Evolutionary conservation across 2,113 vertebrate genomes (phyloP).

Genomic region (Spilogale gracilis): DNA sequence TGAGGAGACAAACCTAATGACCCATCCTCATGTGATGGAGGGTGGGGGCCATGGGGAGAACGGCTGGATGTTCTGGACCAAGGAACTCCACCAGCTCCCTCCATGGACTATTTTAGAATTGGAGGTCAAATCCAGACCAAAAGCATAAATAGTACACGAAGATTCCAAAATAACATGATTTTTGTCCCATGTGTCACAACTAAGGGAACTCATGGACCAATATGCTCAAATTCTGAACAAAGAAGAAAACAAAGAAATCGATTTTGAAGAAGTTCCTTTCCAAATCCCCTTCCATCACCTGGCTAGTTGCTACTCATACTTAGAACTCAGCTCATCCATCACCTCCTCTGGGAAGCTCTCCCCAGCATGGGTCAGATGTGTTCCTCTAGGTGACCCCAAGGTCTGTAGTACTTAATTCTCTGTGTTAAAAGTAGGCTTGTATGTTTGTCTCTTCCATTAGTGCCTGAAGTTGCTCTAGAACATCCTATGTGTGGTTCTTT

Average conservation of each 20-base stretch:
- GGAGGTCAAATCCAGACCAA: neutral
- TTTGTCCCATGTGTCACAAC: neutral
- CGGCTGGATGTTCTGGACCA: accelerated
- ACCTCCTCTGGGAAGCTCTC: neutral
- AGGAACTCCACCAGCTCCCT: too few species aligned
- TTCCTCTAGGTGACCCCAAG: neutral
- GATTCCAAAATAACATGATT: neutral
- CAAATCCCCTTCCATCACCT: neutral
- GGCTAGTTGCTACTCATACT: neutral
- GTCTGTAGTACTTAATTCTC: neutral
- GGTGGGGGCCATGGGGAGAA: neutral
- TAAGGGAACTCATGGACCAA: neutral
- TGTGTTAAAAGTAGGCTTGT: neutral
- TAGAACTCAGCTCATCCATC: neutral
- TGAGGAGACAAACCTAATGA: neutral
- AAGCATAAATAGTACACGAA: neutral
- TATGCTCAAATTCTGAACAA: neutral
- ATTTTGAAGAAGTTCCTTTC: neutral
- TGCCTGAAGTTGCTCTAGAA: neutral
- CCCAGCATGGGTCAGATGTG: neutral
- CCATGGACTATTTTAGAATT: neutral
- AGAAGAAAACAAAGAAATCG: neutral
- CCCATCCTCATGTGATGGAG: neutral
- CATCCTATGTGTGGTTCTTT: too few species aligned
- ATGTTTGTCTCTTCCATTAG: neutral